phyloP scores from a whole-genome alignment of 2,888 invertebrate genomes.

The Dasypogon diadema region DNA sequence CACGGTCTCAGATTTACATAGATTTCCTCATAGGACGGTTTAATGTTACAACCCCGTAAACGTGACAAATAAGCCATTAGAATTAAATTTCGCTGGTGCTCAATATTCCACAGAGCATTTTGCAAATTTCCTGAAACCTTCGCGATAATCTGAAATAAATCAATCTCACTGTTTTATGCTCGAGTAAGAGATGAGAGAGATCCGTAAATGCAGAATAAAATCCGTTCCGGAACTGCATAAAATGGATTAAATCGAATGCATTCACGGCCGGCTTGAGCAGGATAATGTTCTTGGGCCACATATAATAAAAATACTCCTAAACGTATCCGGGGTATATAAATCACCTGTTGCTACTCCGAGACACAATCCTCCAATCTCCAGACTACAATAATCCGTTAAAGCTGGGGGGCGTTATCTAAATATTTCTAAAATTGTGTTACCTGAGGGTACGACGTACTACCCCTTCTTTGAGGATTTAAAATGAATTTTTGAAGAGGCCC shows the following conservation, averaged over 20 bases:
- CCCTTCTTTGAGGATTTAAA: neutral
- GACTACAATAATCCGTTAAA: neutral
- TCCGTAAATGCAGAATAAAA: neutral
- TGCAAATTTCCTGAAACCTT: too few relatives aligned
- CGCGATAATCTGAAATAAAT: too few relatives aligned
- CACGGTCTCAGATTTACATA: too few relatives aligned
- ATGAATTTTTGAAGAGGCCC: neutral
- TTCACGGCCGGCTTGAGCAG: neutral
- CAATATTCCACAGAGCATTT: too few relatives aligned
- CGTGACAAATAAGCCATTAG: too few relatives aligned
- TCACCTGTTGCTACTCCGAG: slow-evolving; percentile 33
- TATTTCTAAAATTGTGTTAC: slow-evolving; percentile 1
- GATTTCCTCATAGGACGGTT: too few relatives aligned
- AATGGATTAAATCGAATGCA: neutral
- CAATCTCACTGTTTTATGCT: too few relatives aligned
- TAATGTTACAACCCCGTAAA: too few relatives aligned
- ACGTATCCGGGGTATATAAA: slow-evolving; percentile 10
- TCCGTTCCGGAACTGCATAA: neutral
- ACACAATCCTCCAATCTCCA: neutral
- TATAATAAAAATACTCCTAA: neutral
- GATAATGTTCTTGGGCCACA: neutral
- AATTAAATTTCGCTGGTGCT: too few relatives aligned
- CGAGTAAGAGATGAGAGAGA: too few relatives aligned
- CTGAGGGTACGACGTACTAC: too few relatives aligned
- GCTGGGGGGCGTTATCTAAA: neutral